Evolutionary conservation across 2,888 invertebrate genomes (phyloP).

Genomic region (Dugesia japonica): DNA sequence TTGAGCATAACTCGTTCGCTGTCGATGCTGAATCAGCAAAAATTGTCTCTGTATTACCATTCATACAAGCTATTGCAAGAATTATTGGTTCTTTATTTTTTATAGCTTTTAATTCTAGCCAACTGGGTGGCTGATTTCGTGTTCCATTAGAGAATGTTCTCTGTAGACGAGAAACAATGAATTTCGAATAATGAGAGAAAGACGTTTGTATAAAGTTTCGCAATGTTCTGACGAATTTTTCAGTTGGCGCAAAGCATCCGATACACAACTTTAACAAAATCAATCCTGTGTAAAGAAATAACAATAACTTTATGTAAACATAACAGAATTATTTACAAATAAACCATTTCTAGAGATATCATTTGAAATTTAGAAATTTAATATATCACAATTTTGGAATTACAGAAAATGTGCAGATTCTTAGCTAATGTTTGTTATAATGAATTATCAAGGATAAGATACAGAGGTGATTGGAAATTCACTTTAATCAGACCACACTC

Average conservation of each 20-base stretch:
- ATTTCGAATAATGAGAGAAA: constrained; percentile 94
- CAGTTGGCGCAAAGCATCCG: constrained; percentile 96
- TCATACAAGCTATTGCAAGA: constrained; percentile 97
- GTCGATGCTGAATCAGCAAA: constrained; percentile 82
- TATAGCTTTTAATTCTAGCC: constrained; percentile 90
- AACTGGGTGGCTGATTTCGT: constrained; percentile 91
- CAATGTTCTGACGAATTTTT: constrained; percentile 79
- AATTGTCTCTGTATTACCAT: constrained; percentile 83
- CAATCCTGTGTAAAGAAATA: constrained; percentile 74
- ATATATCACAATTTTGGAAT: too few relatives aligned
- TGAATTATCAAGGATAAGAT: too few relatives aligned
- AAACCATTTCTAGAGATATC: too few relatives aligned
- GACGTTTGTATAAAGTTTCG: constrained; percentile 75
- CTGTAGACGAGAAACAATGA: constrained; percentile 84
- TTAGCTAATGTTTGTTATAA: too few relatives aligned
- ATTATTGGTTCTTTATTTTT: constrained; percentile 96
- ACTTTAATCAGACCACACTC: too few relatives aligned
- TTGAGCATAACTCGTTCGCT: constrained; percentile 83
- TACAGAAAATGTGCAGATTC: too few relatives aligned
- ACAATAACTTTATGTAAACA: too few relatives aligned
- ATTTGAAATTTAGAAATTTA: too few relatives aligned
- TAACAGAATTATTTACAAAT: too few relatives aligned
- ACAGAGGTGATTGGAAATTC: too few relatives aligned
- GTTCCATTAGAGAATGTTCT: constrained; percentile 94
- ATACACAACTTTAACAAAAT: constrained; percentile 88